Evolutionary conservation across 2,888 invertebrate species (phyloP).

Genomic region (Arrhopalites spinosus): DNA sequence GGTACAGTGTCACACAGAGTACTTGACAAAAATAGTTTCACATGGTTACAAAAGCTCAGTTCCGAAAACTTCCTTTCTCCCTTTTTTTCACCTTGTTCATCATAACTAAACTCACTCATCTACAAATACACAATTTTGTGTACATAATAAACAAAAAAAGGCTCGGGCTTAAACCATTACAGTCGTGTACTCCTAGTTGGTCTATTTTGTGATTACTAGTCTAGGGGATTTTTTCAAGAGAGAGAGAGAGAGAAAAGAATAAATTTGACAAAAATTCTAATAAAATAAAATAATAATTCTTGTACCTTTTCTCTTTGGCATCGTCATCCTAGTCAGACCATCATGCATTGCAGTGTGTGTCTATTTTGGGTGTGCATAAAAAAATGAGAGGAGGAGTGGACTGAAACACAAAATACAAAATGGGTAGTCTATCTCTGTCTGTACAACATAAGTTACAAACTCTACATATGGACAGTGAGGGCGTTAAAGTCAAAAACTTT

Average conservation of each 20-base stretch:
- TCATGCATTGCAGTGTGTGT: background rate
- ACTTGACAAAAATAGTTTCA: slow-evolving; percentile 40
- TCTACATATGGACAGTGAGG: background rate
- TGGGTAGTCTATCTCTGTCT: background rate
- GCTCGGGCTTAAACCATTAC: no score
- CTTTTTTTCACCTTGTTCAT: background rate
- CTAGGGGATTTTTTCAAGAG: background rate
- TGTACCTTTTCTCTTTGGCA: slow-evolving; percentile 9
- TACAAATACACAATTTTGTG: no score
- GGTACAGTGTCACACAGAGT: slow-evolving; percentile 40
- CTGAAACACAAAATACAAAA: background rate
- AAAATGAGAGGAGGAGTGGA: background rate
- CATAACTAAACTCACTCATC: no score
- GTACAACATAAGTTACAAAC: background rate
- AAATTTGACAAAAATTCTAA: slow-evolving; percentile 15
- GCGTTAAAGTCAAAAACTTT: background rate
- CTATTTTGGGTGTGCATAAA: slow-evolving; percentile 4
- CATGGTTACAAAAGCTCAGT: slow-evolving; percentile 32
- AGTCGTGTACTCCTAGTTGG: no score
- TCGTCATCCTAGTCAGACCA: slow-evolving; percentile 23
- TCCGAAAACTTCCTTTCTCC: slow-evolving; percentile 14
- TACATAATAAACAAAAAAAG: no score
- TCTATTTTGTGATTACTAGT: no score
- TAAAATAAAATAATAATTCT: slow-evolving; percentile 24
- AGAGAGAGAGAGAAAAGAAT: background rate